Base-by-base conservation (phyloP, 2,888 invertebrate species). In the Metopia argyrocephala region DNA sequence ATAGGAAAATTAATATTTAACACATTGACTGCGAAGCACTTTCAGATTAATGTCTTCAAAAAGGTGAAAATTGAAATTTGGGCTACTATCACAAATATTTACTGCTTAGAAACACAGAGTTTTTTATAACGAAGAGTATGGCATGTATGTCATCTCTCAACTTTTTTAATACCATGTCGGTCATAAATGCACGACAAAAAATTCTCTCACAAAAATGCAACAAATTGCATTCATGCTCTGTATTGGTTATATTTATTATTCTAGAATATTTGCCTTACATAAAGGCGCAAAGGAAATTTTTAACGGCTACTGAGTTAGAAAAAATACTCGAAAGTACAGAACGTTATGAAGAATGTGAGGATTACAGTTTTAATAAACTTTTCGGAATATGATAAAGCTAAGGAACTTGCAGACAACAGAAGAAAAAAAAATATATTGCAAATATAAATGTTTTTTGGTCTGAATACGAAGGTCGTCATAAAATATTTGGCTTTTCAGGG, bases 231-330 rank as follows among this genome's bases (percentile, higher is more conserved):
- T 31, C 57, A n/a, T n/a, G 31, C 57, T 57, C 18, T 57, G 20
- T 57, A 57, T 57, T 31, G 6, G 27, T 57, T 57, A 15, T 45
- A n/a, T 59, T 23, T 59, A 59, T 59, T 59, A 21, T 59, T 38
- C 12, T 6, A 45, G 21, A 38, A 62, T 62, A 62, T 62, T 62
- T 62, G 61, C n/a, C 61, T 62, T 62, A 62, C 20, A 27, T 38
- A 66, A 66, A 54, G 66, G 38, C 54, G 45, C 52, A 54, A 66
- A 66, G 31, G 25, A 66, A 54, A 15, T 54, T 54, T 66, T 66
- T 54, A 45, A 54, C 66, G 21, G 66, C 31, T 66, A 66, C 54
- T 66, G 66, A 66, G 64, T 28, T 64, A 64, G 20, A 64, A 64
- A 50, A 64, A 48, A 50, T 50, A 50, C 27, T 64, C 27, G 50